Evolutionary conservation across 2,888 invertebrate species (phyloP).

Genomic region (Limnephilus auricula): DNA sequence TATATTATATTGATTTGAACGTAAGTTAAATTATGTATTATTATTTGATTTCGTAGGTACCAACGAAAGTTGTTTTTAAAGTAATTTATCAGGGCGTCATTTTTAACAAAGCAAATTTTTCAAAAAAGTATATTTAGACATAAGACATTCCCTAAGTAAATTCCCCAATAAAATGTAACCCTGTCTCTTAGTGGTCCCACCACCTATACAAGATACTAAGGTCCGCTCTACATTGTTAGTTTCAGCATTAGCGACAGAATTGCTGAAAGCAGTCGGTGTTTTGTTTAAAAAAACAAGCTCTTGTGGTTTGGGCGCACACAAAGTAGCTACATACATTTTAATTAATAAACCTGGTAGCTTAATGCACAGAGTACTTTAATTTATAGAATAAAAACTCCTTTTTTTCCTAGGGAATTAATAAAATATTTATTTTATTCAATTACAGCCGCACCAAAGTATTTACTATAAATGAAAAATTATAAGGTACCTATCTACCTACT

Average conservation of each 20-base stretch:
- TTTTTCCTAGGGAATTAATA: background rate
- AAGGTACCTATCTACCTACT: too few species aligned
- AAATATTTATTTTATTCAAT: background rate
- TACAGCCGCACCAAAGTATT: background rate
- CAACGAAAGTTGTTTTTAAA: background rate
- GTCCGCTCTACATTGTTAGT: constrained; percentile 7
- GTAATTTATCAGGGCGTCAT: background rate
- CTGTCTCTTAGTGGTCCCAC: background rate
- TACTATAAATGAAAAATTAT: background rate
- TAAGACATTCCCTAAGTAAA: background rate
- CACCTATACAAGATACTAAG: background rate
- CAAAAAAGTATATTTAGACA: background rate
- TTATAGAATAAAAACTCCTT: background rate
- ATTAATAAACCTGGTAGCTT: background rate
- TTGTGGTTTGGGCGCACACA: background rate
- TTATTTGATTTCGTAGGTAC: too few species aligned
- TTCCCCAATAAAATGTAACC: background rate
- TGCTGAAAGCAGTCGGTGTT: constrained; percentile 16
- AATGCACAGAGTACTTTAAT: background rate
- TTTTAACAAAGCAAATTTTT: background rate
- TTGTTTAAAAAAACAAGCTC: constrained; percentile 10
- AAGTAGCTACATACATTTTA: background rate
- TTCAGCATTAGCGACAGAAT: constrained; percentile 19
- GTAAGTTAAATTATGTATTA: too few species aligned
- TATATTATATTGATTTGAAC: too few species aligned